Base-by-base conservation (phyloP, 2,113 vertebrate genomes). In the Pelusios castaneus region DNA sequence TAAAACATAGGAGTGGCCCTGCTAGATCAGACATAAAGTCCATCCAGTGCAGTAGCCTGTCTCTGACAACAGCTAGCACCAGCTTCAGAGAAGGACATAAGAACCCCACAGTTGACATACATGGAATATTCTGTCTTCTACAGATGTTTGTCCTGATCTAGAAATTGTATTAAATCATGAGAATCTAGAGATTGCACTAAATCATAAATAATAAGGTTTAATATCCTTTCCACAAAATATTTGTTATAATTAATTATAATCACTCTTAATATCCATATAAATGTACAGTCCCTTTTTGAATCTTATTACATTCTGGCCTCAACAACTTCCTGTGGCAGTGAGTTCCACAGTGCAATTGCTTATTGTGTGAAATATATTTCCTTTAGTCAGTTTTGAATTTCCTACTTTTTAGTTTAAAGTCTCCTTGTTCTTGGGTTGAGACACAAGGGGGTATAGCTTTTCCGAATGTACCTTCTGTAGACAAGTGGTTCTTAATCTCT, bases 1-100 rank as follows among this genome's bases (percentile, higher is more conserved):
- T 63, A 63, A 63, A n/a, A 63, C 14, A 63, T 17, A 63, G 31
- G 14, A 63, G 34, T n/a, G 60, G 16, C 31, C 31, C 17, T 63
- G 34, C 11, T 80, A 56, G 4, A 45, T 82, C 25, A 84, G 76
- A 79, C 34, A 63, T 77, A 1, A 87, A 89, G 89, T 79, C 76
- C 4, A 0, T 84, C 22, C 58, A 45, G 31, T 51, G 80, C 24
- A 2, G 38, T 22, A 27, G 45, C 52, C 77, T 60, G 56, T 43
- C 52, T 67, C 77, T 34, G 6, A 51, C 1, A 0, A 56, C 38
- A 34, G 21, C 43, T 89, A 51, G 5, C 55, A 41, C 1, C 0
- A 54, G 1, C 5, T 29, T 88, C 92, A 85, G 75, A 90, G 58
- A 58, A 55, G 49, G 49, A 73, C 47, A n/a, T 55, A 49, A 75